Base-by-base conservation (phyloP, 2,113 vertebrate genomes). In the Tychaedon coryphoeus region DNA sequence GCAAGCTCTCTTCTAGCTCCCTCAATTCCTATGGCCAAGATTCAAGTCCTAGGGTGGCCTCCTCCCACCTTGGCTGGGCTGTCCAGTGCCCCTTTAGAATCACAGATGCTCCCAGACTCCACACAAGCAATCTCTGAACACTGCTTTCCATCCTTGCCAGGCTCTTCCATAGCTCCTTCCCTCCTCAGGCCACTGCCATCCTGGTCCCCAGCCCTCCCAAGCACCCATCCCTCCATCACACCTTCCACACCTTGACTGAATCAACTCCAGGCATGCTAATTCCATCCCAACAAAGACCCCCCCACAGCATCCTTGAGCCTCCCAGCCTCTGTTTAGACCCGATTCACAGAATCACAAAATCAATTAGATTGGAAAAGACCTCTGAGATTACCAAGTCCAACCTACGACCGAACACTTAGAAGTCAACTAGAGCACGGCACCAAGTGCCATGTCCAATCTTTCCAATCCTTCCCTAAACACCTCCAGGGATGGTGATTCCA, bases 221-320 rank as follows among this genome's bases (percentile, higher is more conserved):
- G 31, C 48, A 42, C 17, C 17, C 25, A 75, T 9, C 4, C 6
- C 25, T 75, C 12, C 34, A 75, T 45, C 14, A 17, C 0, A 6
- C 6, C 28, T 77, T 73, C 34, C 42, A 73, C 8, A 38, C 9
- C 19, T 13, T 29, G 26, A 48, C 40, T 8, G 28, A 72, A 70
- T 23, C 42, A 61, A 36, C 24, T 47, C 48, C 31, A 72, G 14
- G 23, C 29, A 75, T 0, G 1, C 2, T 54, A 19, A 33, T 10
- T 20, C 19, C 57, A 47, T 12, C 14, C 43, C 38, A 71, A 8
- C 19, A 33, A 53, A 47, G 24, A 5, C 1, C 5, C 14, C 8
- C 3, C 4, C 1, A 1, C 0, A 43, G 25, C 18, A 91, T 5
- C 12, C 42, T 65, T 26, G 19, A 75, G 29, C 14, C 10, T 69